Evolutionary conservation across 2,888 invertebrate genomes (phyloP), one percentile per base, ranked within the genome.

Genomic region (Drosophila ochracea): DNA sequence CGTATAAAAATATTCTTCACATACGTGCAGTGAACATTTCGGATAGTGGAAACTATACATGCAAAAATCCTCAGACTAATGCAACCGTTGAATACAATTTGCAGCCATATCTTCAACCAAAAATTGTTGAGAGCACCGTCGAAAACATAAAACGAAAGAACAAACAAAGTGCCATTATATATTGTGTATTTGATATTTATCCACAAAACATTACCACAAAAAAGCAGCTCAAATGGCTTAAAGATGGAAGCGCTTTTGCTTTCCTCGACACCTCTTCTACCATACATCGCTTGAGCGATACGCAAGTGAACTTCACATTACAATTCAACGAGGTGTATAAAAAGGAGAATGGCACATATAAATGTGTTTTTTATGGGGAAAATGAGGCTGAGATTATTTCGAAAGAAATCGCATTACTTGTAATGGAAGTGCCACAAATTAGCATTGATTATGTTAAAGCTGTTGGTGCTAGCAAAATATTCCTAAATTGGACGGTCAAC

Each of bases 401-500:
- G 57, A 94, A 92, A 81, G 94, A 93, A 65, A 92, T 93, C 47
- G 95, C 93, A 4, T 88, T 96, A 0, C 93, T 95, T 47, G 96
- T 97, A 0, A 94, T 95, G 80, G 96, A 96, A 80, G 94, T 95
- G 68, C 97, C 97, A 0, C 95, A 95, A 91, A 94, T 97, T 1
- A 94, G 94, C 58, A 95, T 97, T 76, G 96, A 96, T 84, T 95
- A 95, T 69, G 95, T 96, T 0, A 96, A 96, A 91, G 95, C 97
- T 0, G 96, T 97, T 25, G 97, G 96, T 61, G 95, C 95, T 0
- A 95, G 95, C 10, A 95, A 96, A 91, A 95, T 98, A 53, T 98
- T 95, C 92, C 92, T 97, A 1, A 97, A 97, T 91, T 97, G 97
- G 97, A 97, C 97, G 0, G 95, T 97, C 0, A 95, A 95, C 70